Conservation (phyloP, 2,888 invertebrate species). For the Homarus gammarus region DNA sequence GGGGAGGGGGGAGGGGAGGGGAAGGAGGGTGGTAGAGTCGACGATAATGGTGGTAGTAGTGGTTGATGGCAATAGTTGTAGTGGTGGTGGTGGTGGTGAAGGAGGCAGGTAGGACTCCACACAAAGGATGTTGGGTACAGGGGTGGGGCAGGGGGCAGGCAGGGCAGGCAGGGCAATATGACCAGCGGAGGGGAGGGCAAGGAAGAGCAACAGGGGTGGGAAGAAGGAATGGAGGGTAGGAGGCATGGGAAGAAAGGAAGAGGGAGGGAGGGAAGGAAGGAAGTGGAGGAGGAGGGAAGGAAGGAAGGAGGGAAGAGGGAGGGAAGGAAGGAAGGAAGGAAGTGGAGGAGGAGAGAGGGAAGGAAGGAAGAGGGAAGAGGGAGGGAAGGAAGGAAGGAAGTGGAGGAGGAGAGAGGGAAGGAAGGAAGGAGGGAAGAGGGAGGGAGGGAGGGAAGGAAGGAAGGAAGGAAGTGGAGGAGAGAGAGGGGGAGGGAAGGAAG, state of each 20-base stretch:
- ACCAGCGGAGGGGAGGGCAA: background rate
- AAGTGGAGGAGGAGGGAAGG: background rate
- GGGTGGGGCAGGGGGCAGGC: background rate
- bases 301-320: background rate
- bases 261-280: background rate
- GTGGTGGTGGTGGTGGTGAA: background rate
- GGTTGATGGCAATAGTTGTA: too few relatives aligned
- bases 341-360: background rate
- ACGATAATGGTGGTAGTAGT: too few relatives aligned
- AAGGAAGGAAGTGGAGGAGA: background rate
- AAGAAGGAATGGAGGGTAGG: background rate
- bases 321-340: background rate
- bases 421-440: background rate
- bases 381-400: background rate
- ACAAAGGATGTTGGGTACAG: background rate
- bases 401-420: background rate
- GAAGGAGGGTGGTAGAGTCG: too few relatives aligned
- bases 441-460: background rate
- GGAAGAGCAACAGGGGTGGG: background rate
- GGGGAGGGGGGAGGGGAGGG: too few relatives aligned
- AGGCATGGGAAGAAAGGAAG: background rate
- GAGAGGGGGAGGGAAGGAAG: background rate
- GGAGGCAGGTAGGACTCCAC: background rate
- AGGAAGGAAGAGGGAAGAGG: background rate
- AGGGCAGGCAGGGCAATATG: background rate